Evolutionary conservation across 2,797 vertebrate species (phyloP), one percentile per base, ranked within the genome.

Genomic region (Molossus molossus): DNA sequence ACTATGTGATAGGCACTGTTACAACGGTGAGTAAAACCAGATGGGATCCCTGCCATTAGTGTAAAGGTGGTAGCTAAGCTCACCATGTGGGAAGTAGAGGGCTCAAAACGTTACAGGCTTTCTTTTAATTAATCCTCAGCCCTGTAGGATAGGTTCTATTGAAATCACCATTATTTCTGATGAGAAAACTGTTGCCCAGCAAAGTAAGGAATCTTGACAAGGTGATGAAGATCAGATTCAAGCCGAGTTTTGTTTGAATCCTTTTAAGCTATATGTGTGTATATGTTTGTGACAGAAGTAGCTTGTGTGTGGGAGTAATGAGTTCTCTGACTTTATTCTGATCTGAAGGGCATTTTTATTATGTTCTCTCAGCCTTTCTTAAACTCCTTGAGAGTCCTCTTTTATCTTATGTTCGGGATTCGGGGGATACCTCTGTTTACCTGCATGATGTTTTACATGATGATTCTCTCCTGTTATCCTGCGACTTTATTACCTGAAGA

Each of bases 81-180:
- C 53, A 75, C 15, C 57, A 8, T 25, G 45, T 90, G 50, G 20
- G 48, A 75, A 55, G 10, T 18, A 40, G 5, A 27, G 3, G 50
- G 17, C 15, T 90, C 11, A 93, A 88, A n/a, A 12, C 6, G 62
- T 79, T 83, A 57, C 6, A 58, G 29, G 1, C 13, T 70, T 57
- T 75, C 27, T 33, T 48, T 75, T 62, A 53, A 27, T 80, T 27
- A 62, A 48, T 33, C 37, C 20, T 82, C 8, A 57, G 62, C 53
- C 27, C 25, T 58, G 1, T 67, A 60, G 3, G 5, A 14, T 27
- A 67, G 23, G 2, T 29, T 79, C 70, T 67, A 9, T 60, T 57
- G n/a, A 60, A 73, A 73, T 50, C 21, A 90, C 6, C 21, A n/a
- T 37, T 96, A 93, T 95, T 87, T 67, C 21, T 83, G 1, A 57